phyloP scores from a whole-genome alignment of 2,113 vertebrate species.

The Brachionichthys hirsutus region DNA sequence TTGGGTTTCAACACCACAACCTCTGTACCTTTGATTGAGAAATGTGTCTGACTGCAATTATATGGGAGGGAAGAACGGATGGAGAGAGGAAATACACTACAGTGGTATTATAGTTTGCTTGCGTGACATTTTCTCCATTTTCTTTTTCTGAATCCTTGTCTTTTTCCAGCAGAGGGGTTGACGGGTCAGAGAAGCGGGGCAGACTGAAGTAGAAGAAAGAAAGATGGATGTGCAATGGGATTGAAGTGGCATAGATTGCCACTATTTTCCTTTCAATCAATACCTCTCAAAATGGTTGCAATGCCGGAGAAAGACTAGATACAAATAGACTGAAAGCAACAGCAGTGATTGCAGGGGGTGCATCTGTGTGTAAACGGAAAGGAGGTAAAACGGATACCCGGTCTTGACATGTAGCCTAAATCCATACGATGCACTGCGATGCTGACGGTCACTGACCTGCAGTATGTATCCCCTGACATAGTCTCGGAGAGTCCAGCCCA shows the following conservation, averaged over 20 bases:
- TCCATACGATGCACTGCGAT: slow-evolving; percentile 7
- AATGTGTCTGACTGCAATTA: slow-evolving; percentile 82
- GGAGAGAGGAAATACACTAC: slow-evolving; percentile 53
- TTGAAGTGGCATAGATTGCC: slow-evolving; percentile 58
- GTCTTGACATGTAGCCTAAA: slow-evolving; percentile 10
- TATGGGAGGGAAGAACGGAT: slow-evolving; percentile 49
- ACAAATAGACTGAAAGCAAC: too few species aligned
- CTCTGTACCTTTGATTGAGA: slow-evolving; percentile 77
- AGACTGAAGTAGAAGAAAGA: slow-evolving; percentile 39
- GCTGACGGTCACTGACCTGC: slow-evolving; percentile 78
- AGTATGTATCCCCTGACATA: slow-evolving; percentile 97
- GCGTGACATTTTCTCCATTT: slow-evolving; percentile 66
- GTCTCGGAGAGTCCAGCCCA: slow-evolving; percentile 97
- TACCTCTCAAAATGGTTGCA: slow-evolving; percentile 40
- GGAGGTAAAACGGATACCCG: background rate
- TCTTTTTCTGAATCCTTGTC: slow-evolving; percentile 30
- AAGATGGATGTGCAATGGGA: slow-evolving; percentile 53
- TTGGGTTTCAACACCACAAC: slow-evolving; percentile 77
- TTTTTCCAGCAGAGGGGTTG: slow-evolving; percentile 61
- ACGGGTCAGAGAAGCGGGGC: slow-evolving; percentile 54
- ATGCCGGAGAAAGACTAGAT: background rate
- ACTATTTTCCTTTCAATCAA: slow-evolving; percentile 37
- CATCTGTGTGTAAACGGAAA: slow-evolving; percentile 4
- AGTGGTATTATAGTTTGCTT: slow-evolving; percentile 73
- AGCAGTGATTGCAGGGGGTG: background rate